Evolutionary conservation across 2,797 vertebrate species (phyloP).

Genomic region (Crenuchus spilurus): DNA sequence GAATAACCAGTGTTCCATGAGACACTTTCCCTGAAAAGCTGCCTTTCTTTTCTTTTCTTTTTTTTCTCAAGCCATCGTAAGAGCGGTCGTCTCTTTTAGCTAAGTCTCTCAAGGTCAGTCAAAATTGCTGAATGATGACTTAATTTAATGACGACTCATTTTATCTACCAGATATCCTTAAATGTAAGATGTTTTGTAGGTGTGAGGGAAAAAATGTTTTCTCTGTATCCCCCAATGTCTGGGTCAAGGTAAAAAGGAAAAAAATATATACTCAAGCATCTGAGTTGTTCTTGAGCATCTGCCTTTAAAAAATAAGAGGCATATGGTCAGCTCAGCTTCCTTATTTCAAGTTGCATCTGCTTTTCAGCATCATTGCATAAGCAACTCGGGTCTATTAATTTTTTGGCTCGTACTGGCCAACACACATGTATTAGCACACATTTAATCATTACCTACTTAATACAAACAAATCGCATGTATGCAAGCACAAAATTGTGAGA

Average conservation of each 20-base stretch:
- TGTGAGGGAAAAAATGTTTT: not conserved
- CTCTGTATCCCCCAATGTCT: not conserved
- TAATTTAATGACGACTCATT: slow-evolving; percentile 70
- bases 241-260: not conserved
- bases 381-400: not conserved
- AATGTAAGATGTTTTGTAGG: slow-evolving; percentile 53
- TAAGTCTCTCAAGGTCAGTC: slow-evolving; percentile 65
- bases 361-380: not conserved
- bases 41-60: not conserved
- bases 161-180: slow-evolving; percentile 63
- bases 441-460: no score
- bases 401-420: no score
- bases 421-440: no score
- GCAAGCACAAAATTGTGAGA: no score
- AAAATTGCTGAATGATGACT: slow-evolving; percentile 65
- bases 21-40: not conserved
- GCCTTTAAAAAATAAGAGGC: not conserved
- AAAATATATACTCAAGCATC: not conserved
- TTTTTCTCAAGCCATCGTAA: not conserved
- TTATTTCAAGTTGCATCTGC: not conserved
- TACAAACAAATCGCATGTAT: no score
- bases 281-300: not conserved
- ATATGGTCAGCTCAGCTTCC: not conserved
- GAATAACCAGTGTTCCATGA: not conserved
- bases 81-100: slow-evolving; percentile 25